phyloP scores from a whole-genome alignment of 1,140 invertebrate species.

The Rhagoletis zephyria region DNA sequence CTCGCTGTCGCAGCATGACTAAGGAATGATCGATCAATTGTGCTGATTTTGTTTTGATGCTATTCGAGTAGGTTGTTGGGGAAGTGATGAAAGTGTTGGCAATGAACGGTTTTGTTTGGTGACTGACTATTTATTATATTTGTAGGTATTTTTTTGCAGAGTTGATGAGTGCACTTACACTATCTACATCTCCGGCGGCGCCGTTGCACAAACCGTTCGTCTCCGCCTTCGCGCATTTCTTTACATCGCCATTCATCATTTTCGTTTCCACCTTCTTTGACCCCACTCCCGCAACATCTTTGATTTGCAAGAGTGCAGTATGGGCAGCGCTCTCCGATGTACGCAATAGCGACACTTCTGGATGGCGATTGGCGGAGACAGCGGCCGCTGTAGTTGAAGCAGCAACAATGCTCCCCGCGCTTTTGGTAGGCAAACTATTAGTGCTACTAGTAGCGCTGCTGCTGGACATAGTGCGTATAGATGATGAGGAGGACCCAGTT shows the following conservation, averaged over 20 bases:
- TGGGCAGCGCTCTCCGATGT: not conserved
- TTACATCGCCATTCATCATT: conserved; percentile 53
- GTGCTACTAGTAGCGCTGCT: conserved; percentile 51
- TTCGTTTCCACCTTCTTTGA: not conserved
- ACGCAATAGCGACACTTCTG: not conserved
- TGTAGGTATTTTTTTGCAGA: not conserved
- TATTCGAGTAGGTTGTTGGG: conserved; percentile 6
- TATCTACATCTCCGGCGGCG: conserved; percentile 41
- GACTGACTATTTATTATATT: not conserved
- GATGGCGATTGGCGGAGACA: conserved; percentile 18
- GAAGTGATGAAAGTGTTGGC: not conserved
- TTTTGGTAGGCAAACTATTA: conserved; percentile 54
- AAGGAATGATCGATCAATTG: not conserved
- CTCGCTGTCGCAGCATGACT: not conserved
- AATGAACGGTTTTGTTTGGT: conserved; percentile 8
- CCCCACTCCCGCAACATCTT: not conserved
- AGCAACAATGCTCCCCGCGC: not conserved
- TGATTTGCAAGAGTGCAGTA: not conserved
- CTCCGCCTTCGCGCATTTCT: conserved; percentile 38
- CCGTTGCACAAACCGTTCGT: conserved; percentile 39
- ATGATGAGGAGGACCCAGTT: conserved; percentile 52
- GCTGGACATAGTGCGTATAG: conserved; percentile 1
- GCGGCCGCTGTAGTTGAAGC: not conserved
- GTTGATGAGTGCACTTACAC: conserved; percentile 56
- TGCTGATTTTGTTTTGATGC: not conserved